These are phyloP conservation scores for Campylomormyrus tamandua DNA, from an alignment of 2,113 vertebrate genomes.

Conservation along the genomic window DNA sequence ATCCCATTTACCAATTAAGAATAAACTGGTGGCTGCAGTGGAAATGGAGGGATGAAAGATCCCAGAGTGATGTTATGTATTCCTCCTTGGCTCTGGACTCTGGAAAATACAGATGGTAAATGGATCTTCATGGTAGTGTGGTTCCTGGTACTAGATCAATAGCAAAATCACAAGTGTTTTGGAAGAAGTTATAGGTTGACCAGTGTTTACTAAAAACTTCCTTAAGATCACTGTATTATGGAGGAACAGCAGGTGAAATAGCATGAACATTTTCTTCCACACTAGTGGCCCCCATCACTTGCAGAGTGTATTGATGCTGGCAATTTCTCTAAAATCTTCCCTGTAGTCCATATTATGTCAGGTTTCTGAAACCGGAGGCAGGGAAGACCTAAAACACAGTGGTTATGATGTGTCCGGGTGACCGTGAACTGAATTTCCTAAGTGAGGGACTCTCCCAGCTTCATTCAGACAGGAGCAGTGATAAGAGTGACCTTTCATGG, in stretches of 20 bases:
- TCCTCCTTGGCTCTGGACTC: not conserved
- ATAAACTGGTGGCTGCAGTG: not conserved
- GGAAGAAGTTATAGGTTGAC: not conserved
- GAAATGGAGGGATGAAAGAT: not conserved
- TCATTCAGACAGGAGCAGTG: not conserved
- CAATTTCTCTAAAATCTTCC: not conserved
- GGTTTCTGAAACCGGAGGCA: not conserved
- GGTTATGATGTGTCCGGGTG: not conserved
- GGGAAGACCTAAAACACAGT: not conserved
- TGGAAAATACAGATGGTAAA: not conserved
- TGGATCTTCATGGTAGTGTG: not conserved
- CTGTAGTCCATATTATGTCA: not conserved
- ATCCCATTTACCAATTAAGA: not conserved
- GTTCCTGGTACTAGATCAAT: not conserved
- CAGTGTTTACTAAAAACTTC: not conserved
- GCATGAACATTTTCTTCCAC: not conserved
- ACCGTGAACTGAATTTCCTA: not conserved
- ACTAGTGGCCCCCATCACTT: not conserved
- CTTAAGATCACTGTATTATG: not conserved
- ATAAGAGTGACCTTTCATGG: not conserved
- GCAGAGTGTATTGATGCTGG: not conserved
- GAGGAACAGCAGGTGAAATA: not conserved
- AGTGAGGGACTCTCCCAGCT: not conserved
- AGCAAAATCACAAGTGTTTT: not conserved
- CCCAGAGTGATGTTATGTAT: not conserved